Base-by-base conservation (phyloP, 2,797 vertebrate species). In the Melanotaenia pygmaea region DNA sequence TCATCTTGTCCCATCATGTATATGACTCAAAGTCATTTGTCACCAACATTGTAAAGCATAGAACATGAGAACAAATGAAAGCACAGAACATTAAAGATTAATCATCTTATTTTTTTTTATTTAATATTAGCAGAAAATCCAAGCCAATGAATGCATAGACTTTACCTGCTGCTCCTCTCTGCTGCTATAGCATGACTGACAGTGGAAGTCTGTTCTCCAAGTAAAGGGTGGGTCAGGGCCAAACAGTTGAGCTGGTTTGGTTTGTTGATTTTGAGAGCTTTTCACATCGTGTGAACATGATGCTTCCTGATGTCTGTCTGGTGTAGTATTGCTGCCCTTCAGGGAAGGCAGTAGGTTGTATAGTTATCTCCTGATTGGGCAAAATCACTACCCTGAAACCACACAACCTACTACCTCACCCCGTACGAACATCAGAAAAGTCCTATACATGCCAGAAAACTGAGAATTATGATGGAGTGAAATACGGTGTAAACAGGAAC, bases 381-480 rank as follows among this genome's bases (percentile, higher is more conserved):
- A 96, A 97, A 97, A 98, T 97, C 95, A 96, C 97, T 96, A 96
- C 98, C 98, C 97, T 97, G 95, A 99, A 99, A 99, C 98, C 97
- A 99, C 97, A 99, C 97, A 99, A 99, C 98, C 98, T 99, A 99
- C 98, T 99, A 99, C 98, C 98, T 99, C 98, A 99, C 93, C 96
- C 94, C 81, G 93, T 93, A 79, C 90, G 94, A 94, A 93, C 94
- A 94, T 81, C 92, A 94, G 67, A 76, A 67, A 67, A 59, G 50
- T 64, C 56, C 47, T 26, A 74, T 50, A 54, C 51, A 26, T 18
- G 40, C 30, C 20, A 35, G 34, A 51, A 53, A 24, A 22, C 34
- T 61, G 16, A 54, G 13, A 24, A 28, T 47, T n/a, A 47, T 9
- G 20, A 0, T 47, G 45, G 10, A 13, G 53, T 77, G 53, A 81